Evolutionary conservation across 35 echinoderm and acorn worm species (phyloP).

Genomic region (Ptychodera flava): DNA sequence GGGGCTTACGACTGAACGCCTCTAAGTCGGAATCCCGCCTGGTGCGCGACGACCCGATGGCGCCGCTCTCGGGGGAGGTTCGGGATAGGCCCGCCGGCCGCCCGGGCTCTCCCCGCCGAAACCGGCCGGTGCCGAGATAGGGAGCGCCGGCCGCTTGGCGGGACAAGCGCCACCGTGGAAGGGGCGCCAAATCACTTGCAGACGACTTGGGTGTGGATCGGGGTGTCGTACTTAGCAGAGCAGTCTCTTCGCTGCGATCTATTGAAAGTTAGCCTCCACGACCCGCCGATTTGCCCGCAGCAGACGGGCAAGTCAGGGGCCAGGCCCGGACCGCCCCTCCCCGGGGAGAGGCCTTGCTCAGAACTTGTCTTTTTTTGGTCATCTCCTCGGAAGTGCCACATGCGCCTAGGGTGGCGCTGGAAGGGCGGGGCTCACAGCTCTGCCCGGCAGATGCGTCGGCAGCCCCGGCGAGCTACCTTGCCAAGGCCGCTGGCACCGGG

Average conservation of each 20-base stretch:
- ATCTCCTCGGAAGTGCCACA: no score
- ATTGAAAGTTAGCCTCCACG: conserved; percentile 49
- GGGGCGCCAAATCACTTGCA: conserved; percentile 74
- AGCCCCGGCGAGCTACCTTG: no score
- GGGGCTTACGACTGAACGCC: conserved; percentile 81
- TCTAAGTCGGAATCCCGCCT: conserved; percentile 62
- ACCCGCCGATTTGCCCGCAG: conserved; percentile 30
- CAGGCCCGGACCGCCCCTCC: no score
- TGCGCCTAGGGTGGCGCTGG: no score
- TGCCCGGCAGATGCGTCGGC: no score
- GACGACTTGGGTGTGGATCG: conserved; percentile 83
- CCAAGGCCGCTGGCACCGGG: no score
- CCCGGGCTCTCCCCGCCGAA: not conserved
- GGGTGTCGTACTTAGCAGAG: conserved; percentile 71
- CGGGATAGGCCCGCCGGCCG: not conserved
- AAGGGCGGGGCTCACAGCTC: no score
- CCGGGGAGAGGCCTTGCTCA: no score
- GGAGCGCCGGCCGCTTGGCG: not conserved
- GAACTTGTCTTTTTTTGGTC: no score
- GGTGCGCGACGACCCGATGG: conserved; percentile 19
- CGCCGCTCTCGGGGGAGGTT: not conserved
- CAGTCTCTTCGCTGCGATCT: conserved; percentile 78
- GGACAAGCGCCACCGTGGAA: conserved; percentile 14
- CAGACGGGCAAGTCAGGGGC: conserved; percentile 32
- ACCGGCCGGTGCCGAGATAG: conserved; percentile 5